A percentile compares a stretch with the other conserved stretches of the same genome.
Evolutionary conservation across 2,888 invertebrate species (phyloP).

Genomic region (Elysia crispata): DNA sequence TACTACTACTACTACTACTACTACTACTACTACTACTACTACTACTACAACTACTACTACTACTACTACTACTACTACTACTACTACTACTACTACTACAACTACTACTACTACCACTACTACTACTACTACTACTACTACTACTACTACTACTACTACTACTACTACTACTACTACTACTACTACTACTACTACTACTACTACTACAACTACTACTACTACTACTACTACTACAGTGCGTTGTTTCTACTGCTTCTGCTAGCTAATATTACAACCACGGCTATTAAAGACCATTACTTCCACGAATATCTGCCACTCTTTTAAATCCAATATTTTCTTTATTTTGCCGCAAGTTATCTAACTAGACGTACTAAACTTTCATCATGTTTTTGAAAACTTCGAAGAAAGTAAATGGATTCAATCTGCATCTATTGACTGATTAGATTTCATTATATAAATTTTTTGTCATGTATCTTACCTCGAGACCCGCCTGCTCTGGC

Average conservation of each 20-base stretch:
- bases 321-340: too few species aligned
- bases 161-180: conserved; percentile 28
- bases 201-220: conserved; percentile 19
- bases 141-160: conserved; percentile 28
- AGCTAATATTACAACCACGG: too few species aligned
- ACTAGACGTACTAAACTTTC: too few species aligned
- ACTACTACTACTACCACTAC: conserved; percentile 20
- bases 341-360: too few species aligned
- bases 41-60: conserved; percentile 12
- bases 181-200: conserved; percentile 25
- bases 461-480: too few species aligned
- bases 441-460: too few species aligned
- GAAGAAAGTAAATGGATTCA: too few species aligned
- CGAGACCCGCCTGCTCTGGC: background rate
- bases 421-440: too few species aligned
- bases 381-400: too few species aligned
- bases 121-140: conserved; percentile 28
- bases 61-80: conserved; percentile 3
- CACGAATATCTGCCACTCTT: too few species aligned
- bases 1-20: conserved; percentile 28
- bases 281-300: too few species aligned
- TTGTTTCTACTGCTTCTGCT: too few species aligned
- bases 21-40: conserved; percentile 28
- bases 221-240: conserved; percentile 14
- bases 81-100: background rate